These are phyloP conservation scores for Chaetops frenatus DNA, from an alignment of 2,113 vertebrate species.

Conservation along the genomic window DNA sequence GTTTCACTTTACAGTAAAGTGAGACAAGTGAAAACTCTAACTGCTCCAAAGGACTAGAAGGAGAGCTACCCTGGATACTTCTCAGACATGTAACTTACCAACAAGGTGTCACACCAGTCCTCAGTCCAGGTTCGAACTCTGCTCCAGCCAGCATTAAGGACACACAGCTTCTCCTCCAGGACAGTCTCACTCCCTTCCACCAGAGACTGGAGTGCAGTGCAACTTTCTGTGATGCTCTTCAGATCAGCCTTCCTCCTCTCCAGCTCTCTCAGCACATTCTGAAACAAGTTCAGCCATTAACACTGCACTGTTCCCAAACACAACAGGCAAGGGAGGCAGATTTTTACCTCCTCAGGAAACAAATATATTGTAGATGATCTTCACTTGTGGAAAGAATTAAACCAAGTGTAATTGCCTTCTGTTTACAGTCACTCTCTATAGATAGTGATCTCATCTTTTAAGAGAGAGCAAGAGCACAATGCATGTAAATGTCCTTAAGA, in stretches of 20 bases:
- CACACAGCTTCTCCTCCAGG: slow-evolving; percentile 83
- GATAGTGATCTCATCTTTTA: neutral
- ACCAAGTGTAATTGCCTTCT: neutral
- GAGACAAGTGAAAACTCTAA: neutral
- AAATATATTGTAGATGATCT: neutral
- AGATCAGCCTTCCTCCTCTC: slow-evolving; percentile 85
- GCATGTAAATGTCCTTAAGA: neutral
- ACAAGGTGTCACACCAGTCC: slow-evolving; percentile 87
- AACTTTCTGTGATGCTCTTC: slow-evolving; percentile 81
- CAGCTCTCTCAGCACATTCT: slow-evolving; percentile 89
- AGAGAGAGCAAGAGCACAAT: neutral
- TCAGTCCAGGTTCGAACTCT: slow-evolving; percentile 85
- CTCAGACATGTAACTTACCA: slow-evolving; percentile 69
- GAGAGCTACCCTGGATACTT: neutral
- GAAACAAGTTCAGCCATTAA: slow-evolving; percentile 35
- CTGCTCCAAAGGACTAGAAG: neutral
- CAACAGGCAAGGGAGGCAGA: neutral
- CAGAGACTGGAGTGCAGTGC: slow-evolving; percentile 81
- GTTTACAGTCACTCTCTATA: neutral
- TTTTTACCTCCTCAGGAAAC: neutral
- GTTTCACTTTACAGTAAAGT: neutral
- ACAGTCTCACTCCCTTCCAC: slow-evolving; percentile 82
- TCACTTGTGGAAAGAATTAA: neutral
- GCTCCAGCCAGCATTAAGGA: slow-evolving; percentile 85
- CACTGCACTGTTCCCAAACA: neutral